A percentile compares a stretch with the other conserved stretches of the same genome.
These are phyloP conservation scores for Porites cylindrica DNA, from an alignment of 92 coral and sea anemone genomes.

Conservation along the genomic window DNA sequence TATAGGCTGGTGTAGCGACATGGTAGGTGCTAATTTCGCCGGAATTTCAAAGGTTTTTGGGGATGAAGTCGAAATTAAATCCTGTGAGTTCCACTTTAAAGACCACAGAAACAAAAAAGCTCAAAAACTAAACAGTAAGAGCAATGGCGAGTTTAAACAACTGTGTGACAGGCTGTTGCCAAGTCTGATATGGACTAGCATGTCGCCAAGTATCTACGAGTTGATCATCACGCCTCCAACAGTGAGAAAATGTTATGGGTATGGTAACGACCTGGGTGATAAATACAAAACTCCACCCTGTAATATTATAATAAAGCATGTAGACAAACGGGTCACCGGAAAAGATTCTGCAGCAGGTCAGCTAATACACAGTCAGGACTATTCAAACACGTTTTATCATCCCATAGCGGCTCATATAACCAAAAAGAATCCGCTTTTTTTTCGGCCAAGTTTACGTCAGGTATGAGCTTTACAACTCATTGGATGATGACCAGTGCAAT, in stretches of 20 bases:
- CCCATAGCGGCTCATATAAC: no score
- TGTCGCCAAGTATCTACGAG: conserved; percentile 41
- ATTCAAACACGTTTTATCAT: no score
- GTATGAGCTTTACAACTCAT: no score
- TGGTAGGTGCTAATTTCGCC: conserved; percentile 67
- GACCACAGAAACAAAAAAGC: conserved; percentile 66
- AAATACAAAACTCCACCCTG: no score
- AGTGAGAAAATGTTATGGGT: conserved; percentile 51
- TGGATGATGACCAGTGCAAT: no score
- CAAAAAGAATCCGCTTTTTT: no score
- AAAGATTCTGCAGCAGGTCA: no score
- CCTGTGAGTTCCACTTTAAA: conserved; percentile 76
- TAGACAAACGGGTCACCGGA: no score
- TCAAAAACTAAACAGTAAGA: conserved; percentile 36
- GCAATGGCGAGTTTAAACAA: conserved; percentile 52
- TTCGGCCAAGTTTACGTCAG: no score
- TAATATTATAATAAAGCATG: no score
- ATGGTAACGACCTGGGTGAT: background rate
- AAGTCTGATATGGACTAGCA: conserved; percentile 46
- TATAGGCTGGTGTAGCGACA: conserved; percentile 70
- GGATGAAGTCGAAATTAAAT: conserved; percentile 33
- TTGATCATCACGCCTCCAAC: conserved; percentile 39
- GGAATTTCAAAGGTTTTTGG: conserved; percentile 63
- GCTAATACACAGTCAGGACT: no score
- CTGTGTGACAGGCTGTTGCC: conserved; percentile 63